Conservation (phyloP, 2,797 vertebrate species). For the Falco novaeseelandiae region DNA sequence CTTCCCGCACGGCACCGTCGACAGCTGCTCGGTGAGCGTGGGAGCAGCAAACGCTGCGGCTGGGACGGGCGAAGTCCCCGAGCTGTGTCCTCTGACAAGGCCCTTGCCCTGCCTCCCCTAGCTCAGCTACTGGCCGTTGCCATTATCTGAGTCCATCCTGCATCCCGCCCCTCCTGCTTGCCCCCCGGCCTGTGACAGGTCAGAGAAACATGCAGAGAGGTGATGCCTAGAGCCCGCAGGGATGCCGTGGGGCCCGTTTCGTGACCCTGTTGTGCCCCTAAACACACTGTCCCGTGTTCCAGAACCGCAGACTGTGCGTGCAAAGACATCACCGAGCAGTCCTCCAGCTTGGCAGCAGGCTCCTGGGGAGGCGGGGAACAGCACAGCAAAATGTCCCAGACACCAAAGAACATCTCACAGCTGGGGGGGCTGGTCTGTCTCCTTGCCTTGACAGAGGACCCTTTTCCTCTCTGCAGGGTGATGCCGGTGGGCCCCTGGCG, state of each 20-base stretch:
- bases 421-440: neutral
- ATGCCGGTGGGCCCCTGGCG: constrained; percentile 91
- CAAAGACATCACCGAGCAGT: neutral
- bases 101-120: neutral
- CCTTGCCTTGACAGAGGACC: neutral
- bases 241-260: neutral
- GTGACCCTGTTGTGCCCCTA: neutral
- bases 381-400: neutral
- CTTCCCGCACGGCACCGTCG: constrained; percentile 85
- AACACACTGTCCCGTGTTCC: neutral
- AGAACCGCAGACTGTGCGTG: neutral
- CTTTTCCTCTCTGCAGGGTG: constrained; percentile 80
- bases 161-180: neutral
- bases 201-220: neutral
- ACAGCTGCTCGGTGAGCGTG: constrained; percentile 91
- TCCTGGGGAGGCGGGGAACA: neutral
- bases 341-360: neutral
- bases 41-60: neutral
- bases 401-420: neutral
- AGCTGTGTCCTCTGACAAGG: fast-evolving
- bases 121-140: neutral
- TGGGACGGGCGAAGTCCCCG: neutral
- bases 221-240: neutral
- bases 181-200: neutral
- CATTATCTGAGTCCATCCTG: neutral